Evolutionary conservation across 2,797 vertebrate species (phyloP), one percentile per base, ranked within the genome.

Genomic region (Phrynocephalus vlangalii): DNA sequence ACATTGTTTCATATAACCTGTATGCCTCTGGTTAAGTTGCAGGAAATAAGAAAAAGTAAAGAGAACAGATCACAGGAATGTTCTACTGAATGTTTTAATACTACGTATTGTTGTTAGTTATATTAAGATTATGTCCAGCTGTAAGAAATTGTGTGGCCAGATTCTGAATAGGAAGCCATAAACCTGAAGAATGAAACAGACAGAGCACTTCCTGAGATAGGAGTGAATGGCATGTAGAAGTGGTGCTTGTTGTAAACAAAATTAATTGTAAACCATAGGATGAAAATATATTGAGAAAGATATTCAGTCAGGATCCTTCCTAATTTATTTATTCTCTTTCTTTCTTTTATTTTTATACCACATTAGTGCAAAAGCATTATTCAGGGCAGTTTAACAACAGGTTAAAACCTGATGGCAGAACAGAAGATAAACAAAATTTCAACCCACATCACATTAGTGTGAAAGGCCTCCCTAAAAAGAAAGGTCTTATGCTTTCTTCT

Each of bases 1-100:
- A 89, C 94, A 95, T 95, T 93, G 87, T 95, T 96, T 95, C 95
- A 94, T 72, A 56, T 90, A 94, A 93, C 94, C 95, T 91, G 90
- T 91, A 92, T 90, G 95, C 92, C 91, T 95, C 92, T 94, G 96
- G 92, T 95, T 92, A 95, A 93, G 89, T 86, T 91, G 93, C 92
- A 26, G 63, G 92, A 96, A 95, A 93, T 92, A 22, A 87, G 16
- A 44, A 79, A 48, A 28, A 68, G 3, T 56, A 60, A 38, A 72
- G 78, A 81, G 30, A 44, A 85, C 20, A 30, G 71, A 79, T 91
- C 91, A 94, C 91, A 79, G 79, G 63, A 93, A 95, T 95, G 94
- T 95, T 94, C 95, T 91, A 92, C 91, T 82, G 91, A 92, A 92
- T 71, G 63, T 87, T 94, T 92, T 91, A 93, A 92, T 95, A 78